phyloP scores from a whole-genome alignment of 2,888 invertebrate species.

The Catocala fraxini region DNA sequence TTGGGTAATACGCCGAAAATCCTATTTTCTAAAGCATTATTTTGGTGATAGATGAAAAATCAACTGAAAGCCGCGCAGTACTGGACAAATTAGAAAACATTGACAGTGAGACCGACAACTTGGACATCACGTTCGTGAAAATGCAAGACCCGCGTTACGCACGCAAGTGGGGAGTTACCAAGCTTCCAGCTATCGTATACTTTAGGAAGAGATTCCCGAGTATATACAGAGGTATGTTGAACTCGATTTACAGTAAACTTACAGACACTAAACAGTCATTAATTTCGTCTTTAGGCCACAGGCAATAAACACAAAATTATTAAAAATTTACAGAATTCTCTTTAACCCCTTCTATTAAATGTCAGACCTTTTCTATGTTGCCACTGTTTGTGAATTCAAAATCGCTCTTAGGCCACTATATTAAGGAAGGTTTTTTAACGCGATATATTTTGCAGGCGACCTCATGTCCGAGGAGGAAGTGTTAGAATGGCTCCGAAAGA shows the following conservation, averaged over 20 bases:
- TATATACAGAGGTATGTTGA: conserved; percentile 93
- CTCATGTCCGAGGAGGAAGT: conserved; percentile 94
- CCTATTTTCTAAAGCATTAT: background rate
- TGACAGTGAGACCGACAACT: conserved; percentile 97
- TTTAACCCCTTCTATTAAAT: no score
- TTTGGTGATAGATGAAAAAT: conserved; percentile 90
- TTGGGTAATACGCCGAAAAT: no score
- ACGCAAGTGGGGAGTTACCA: conserved; percentile 97
- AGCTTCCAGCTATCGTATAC: conserved; percentile 96
- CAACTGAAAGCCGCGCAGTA: conserved; percentile 94
- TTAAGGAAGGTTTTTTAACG: no score
- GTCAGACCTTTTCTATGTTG: no score
- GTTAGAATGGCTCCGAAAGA: conserved; percentile 96
- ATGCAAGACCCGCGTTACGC: conserved; percentile 97
- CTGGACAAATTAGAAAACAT: conserved; percentile 96
- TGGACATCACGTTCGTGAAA: conserved; percentile 98
- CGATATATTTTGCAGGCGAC: conserved; percentile 89
- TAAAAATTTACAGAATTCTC: background rate
- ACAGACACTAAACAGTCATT: no score
- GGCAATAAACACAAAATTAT: no score
- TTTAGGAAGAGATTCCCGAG: conserved; percentile 97
- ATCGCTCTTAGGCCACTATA: no score
- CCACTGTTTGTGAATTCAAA: no score
- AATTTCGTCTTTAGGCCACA: no score
- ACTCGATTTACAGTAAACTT: background rate